A percentile compares a stretch with the other conserved stretches of the same genome.
phyloP scores from a whole-genome alignment of 2,888 invertebrate genomes.

The Mesorhabditis spiculigera region DNA sequence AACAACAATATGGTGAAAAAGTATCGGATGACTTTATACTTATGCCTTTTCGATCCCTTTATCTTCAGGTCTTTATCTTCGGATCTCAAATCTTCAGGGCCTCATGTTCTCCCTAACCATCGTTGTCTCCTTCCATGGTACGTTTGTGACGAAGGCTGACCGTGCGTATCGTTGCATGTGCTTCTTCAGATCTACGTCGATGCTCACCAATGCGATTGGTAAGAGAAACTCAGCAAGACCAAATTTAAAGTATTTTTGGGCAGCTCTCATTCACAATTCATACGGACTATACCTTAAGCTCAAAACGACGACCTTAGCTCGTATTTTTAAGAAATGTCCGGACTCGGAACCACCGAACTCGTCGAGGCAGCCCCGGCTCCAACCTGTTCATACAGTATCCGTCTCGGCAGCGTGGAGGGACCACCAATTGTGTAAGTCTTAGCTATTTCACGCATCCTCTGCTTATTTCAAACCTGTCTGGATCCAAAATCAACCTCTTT shows the following conservation, averaged over 20 bases:
- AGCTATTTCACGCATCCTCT: background rate
- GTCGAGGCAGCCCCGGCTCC: slow-evolving; percentile 49
- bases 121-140: slow-evolving; percentile 55
- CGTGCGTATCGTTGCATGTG: slow-evolving; percentile 52
- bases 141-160: slow-evolving; percentile 47
- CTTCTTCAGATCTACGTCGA: slow-evolving; percentile 53
- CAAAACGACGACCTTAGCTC: slow-evolving; percentile 37
- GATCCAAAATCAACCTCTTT: background rate
- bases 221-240: background rate
- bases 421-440: slow-evolving; percentile 33
- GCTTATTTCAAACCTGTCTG: no score
- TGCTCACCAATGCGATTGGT: slow-evolving; percentile 44
- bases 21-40: no score
- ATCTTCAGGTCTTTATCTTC: no score
- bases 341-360: slow-evolving; percentile 26
- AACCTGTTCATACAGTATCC: slow-evolving; percentile 44
- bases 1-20: no score
- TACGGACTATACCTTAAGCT: slow-evolving; percentile 13
- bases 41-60: background rate
- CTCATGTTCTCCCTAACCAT: slow-evolving; percentile 52
- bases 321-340: slow-evolving; percentile 11
- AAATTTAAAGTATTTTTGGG: no score
- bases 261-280: no score
- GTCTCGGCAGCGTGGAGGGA: slow-evolving; percentile 38
- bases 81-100: slow-evolving; percentile 24